phyloP scores from a whole-genome alignment of 1,140 invertebrate genomes.

The Caerostris extrusa region DNA sequence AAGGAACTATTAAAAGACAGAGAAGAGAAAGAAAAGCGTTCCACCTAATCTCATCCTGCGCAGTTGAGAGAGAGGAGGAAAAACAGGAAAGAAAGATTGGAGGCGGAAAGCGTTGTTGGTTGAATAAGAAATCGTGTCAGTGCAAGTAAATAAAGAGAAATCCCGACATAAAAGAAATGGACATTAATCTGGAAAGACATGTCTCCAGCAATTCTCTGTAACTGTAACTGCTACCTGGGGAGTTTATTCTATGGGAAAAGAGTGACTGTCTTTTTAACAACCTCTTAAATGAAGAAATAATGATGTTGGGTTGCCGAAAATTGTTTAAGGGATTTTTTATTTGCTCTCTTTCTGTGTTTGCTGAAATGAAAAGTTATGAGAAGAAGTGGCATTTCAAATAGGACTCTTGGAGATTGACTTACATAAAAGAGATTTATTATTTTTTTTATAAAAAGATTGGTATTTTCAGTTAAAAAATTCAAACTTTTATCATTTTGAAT shows the following conservation, averaged over 20 bases:
- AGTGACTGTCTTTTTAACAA: not conserved
- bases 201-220: not conserved
- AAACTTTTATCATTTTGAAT: too few relatives aligned
- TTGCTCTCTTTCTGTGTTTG: not conserved
- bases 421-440: too few relatives aligned
- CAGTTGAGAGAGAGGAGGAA: not conserved
- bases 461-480: too few relatives aligned
- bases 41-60: not conserved
- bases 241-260: not conserved
- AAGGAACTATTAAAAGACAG: not conserved
- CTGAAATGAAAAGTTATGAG: too few relatives aligned
- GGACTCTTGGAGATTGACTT: too few relatives aligned
- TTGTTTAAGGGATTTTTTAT: not conserved
- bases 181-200: slow-evolving; percentile 46
- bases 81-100: not conserved
- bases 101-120: not conserved
- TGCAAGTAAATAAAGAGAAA: slow-evolving; percentile 32
- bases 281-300: slow-evolving; percentile 30
- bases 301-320: not conserved
- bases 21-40: not conserved
- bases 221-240: not conserved
- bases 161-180: not conserved
- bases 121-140: slow-evolving; percentile 16
- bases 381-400: too few relatives aligned
- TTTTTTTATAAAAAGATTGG: too few relatives aligned